These are phyloP conservation scores for Micrastur ruficollis DNA, from an alignment of 2,797 vertebrate genomes.

Conservation along the genomic window DNA sequence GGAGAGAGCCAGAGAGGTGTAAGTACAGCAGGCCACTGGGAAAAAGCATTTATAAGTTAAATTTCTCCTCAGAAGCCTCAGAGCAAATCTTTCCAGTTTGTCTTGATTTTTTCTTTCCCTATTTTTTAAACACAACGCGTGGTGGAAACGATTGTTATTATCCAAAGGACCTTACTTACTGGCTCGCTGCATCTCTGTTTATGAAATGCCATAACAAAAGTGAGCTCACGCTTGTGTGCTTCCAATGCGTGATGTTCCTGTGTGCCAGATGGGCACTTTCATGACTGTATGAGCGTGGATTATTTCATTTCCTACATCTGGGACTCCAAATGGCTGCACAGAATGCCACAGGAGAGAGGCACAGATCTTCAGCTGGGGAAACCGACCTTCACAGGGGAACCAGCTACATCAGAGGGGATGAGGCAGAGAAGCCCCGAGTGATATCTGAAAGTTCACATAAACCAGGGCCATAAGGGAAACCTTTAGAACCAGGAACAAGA, in stretches of 20 bases:
- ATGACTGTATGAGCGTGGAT: slow-evolving; percentile 89
- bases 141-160: slow-evolving; percentile 45
- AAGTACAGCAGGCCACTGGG: slow-evolving; percentile 18
- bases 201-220: slow-evolving; percentile 84
- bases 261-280: slow-evolving; percentile 93
- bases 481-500: slow-evolving; percentile 65
- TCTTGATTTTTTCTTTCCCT: not conserved
- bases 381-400: slow-evolving; percentile 72
- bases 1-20: not conserved
- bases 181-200: slow-evolving; percentile 73
- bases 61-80: slow-evolving; percentile 43
- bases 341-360: slow-evolving; percentile 81
- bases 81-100: slow-evolving; percentile 43
- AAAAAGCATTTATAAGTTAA: not conserved
- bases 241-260: slow-evolving; percentile 82
- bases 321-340: slow-evolving; percentile 91
- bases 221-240: slow-evolving; percentile 77
- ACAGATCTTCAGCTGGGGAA: slow-evolving; percentile 72
- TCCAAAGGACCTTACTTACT: slow-evolving; percentile 64
- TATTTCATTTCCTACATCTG: slow-evolving; percentile 95
- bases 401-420: slow-evolving; percentile 66
- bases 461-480: slow-evolving; percentile 41
- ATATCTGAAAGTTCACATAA: slow-evolving; percentile 78
- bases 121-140: slow-evolving; percentile 48
- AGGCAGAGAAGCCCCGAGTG: slow-evolving; percentile 68